phyloP scores from a whole-genome alignment of 2,888 invertebrate species.

The Himalopsyche tibetana region DNA sequence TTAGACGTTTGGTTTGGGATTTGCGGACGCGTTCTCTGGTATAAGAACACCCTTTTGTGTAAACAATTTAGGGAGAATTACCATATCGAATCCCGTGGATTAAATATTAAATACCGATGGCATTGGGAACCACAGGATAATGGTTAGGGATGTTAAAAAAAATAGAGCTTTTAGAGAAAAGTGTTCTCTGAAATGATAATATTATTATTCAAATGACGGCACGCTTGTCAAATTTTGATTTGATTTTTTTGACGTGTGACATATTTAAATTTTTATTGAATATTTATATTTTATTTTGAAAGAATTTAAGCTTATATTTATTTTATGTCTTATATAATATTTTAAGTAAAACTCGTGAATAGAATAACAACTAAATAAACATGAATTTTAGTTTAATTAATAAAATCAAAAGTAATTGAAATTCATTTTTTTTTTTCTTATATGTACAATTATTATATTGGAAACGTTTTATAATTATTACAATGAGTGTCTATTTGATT shows the following conservation, averaged over 20 bases:
- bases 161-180: not conserved
- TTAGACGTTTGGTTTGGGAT: not conserved
- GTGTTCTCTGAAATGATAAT: constrained; percentile 11
- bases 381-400: no score
- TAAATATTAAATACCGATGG: constrained; percentile 40
- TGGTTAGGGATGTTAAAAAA: constrained; percentile 14
- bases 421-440: no score
- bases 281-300: not conserved
- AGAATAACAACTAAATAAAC: no score
- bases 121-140: constrained; percentile 59
- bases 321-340: no score
- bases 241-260: constrained; percentile 50
- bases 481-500: no score
- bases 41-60: constrained; percentile 42
- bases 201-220: constrained; percentile 48
- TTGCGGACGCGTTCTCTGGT: not conserved
- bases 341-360: no score
- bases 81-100: constrained; percentile 64
- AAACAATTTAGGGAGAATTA: constrained; percentile 58
- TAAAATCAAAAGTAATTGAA: no score
- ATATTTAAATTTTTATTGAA: constrained; percentile 6
- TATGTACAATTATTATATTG: no score
- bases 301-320: no score
- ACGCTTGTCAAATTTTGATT: constrained; percentile 35
- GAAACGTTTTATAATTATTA: no score